phyloP scores from a whole-genome alignment of 1,140 invertebrate genomes.

The Ectropis grisescens region DNA sequence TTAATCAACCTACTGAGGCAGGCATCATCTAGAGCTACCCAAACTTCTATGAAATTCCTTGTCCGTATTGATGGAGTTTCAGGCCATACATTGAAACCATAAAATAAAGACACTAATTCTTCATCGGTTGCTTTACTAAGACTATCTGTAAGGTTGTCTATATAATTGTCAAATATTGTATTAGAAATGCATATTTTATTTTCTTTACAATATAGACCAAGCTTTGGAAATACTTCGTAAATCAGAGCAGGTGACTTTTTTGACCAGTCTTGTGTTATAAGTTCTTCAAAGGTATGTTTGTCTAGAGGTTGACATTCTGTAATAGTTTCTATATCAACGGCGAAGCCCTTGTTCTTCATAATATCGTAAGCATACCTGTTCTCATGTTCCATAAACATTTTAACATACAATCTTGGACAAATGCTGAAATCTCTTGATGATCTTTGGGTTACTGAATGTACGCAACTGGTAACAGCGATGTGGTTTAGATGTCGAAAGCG shows the following conservation, averaged over 20 bases:
- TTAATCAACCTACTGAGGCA: slow-evolving; percentile 51
- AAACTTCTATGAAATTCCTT: slow-evolving; percentile 70
- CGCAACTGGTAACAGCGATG: no score
- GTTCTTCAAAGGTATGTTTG: slow-evolving; percentile 21
- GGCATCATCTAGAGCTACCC: slow-evolving; percentile 69
- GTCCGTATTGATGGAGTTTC: slow-evolving; percentile 41
- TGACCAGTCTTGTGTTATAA: slow-evolving; percentile 31
- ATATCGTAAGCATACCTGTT: slow-evolving; percentile 49
- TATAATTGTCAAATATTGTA: slow-evolving; percentile 50
- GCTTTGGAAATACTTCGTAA: slow-evolving; percentile 39
- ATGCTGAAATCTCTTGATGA: no score
- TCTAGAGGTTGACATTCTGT: slow-evolving; percentile 8
- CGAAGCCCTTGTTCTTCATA: slow-evolving; percentile 45
- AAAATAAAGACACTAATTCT: slow-evolving; percentile 55
- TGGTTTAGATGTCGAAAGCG: no score
- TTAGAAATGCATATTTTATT: slow-evolving; percentile 51
- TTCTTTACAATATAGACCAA: slow-evolving; percentile 44
- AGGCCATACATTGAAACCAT: slow-evolving; percentile 51
- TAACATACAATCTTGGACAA: slow-evolving; percentile 15
- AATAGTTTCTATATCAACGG: slow-evolving; percentile 18
- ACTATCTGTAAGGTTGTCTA: slow-evolving; percentile 58
- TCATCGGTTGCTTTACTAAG: slow-evolving; percentile 55
- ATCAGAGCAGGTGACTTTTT: slow-evolving; percentile 29
- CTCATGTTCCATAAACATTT: slow-evolving; percentile 50
- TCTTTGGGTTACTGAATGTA: no score